These are phyloP conservation scores for Chaetodon auriga DNA, from an alignment of 2,113 vertebrate species.

Conservation along the genomic window DNA sequence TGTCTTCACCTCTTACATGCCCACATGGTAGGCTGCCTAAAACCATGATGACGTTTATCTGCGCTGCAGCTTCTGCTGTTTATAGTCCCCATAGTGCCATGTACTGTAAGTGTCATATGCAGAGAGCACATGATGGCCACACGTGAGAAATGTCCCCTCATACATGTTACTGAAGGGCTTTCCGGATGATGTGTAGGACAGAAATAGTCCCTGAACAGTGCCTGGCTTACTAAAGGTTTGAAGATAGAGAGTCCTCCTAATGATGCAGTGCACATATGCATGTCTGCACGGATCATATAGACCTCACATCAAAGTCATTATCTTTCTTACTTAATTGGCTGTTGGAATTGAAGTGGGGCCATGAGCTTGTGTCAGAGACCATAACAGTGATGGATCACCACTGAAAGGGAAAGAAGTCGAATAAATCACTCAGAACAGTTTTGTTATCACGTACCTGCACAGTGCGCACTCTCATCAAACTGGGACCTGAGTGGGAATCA, in stretches of 20 bases:
- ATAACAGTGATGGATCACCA: constrained; percentile 20
- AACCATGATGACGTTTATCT: constrained; percentile 18
- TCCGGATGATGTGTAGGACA: constrained; percentile 62
- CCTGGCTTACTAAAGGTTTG: constrained; percentile 40
- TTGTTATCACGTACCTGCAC: constrained; percentile 30
- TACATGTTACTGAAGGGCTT: constrained; percentile 50
- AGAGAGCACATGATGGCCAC: constrained; percentile 46
- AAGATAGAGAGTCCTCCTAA: constrained; percentile 42
- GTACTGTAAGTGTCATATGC: constrained; percentile 45
- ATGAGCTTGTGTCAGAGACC: constrained; percentile 15
- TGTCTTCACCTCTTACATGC: constrained; percentile 8
- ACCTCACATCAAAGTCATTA: constrained; percentile 37
- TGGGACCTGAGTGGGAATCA: constrained; percentile 16
- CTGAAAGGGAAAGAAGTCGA: constrained; percentile 27
- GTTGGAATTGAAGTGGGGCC: constrained; percentile 27
- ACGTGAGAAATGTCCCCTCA: constrained; percentile 46
- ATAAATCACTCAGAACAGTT: constrained; percentile 47
- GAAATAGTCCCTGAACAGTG: constrained; percentile 64
- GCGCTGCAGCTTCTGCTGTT: constrained; percentile 1
- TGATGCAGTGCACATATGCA: constrained; percentile 47
- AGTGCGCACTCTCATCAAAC: constrained; percentile 9
- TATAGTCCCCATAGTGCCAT: constrained; percentile 26
- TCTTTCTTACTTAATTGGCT: constrained; percentile 30
- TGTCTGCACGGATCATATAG: neutral
- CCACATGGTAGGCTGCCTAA: constrained; percentile 1